Conservation (phyloP, 2,888 invertebrate genomes). For the Ophonus ardosiacus region DNA sequence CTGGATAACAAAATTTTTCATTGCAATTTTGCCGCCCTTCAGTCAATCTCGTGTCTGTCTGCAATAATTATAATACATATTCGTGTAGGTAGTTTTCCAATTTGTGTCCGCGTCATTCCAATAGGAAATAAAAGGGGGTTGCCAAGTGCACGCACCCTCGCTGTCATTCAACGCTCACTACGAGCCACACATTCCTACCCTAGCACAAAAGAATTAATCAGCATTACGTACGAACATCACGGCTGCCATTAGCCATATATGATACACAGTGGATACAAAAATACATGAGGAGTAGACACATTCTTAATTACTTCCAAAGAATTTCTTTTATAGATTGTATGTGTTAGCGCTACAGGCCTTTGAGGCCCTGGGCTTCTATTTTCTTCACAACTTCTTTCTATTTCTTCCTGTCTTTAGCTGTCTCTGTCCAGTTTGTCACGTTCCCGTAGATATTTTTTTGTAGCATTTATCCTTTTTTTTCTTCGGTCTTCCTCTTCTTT, state of each 20-base stretch:
- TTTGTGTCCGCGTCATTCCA: conserved; percentile 34
- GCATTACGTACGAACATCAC: conserved; percentile 27
- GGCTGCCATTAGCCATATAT: background rate
- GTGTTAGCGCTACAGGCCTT: too few relatives aligned
- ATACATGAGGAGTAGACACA: background rate
- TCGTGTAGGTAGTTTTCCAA: conserved; percentile 46
- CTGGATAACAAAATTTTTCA: background rate
- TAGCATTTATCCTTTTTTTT: too few relatives aligned
- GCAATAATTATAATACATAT: conserved; percentile 26
- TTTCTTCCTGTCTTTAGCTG: too few relatives aligned
- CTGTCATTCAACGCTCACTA: conserved; percentile 24
- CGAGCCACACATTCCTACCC: background rate
- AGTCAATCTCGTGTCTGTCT: conserved; percentile 9
- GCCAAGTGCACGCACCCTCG: conserved; percentile 48
- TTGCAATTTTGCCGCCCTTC: background rate
- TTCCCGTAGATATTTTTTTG: too few relatives aligned
- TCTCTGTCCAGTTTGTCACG: too few relatives aligned
- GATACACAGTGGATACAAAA: background rate
- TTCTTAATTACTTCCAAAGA: background rate
- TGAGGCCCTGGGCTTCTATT: too few relatives aligned
- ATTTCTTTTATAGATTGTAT: too few relatives aligned
- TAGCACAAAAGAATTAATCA: conserved; percentile 59
- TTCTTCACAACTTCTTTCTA: too few relatives aligned
- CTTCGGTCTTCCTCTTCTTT: too few relatives aligned
- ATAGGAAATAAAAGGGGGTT: conserved; percentile 56